Evolutionary conservation across 2,113 vertebrate species (phyloP).

Genomic region (Aix galericulata): DNA sequence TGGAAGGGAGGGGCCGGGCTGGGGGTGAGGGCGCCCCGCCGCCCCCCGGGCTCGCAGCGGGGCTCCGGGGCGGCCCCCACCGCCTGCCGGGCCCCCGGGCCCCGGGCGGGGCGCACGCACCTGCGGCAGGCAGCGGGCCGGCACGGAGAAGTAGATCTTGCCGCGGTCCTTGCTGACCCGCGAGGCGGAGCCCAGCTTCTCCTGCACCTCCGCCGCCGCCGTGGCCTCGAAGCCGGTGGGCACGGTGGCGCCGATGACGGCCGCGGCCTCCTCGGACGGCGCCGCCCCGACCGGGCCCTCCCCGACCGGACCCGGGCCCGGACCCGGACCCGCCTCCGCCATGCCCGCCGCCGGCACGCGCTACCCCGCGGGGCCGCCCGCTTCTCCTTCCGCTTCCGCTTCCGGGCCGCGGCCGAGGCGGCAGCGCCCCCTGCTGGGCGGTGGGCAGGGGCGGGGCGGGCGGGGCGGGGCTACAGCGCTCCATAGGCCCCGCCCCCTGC

Average conservation of each 20-base stretch:
- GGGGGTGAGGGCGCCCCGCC: no score
- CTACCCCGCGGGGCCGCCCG: not conserved
- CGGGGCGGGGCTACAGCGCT: no score
- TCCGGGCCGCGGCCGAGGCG: not conserved
- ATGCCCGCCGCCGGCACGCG: not conserved
- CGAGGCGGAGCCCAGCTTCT: slow-evolving; percentile 87
- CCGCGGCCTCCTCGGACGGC: slow-evolving; percentile 38
- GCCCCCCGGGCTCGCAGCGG: no score
- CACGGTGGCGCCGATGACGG: slow-evolving; percentile 91
- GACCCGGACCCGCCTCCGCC: not conserved
- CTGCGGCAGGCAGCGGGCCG: slow-evolving; percentile 83
- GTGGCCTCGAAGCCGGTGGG: slow-evolving; percentile 94
- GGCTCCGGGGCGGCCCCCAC: no score
- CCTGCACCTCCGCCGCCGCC: slow-evolving; percentile 91
- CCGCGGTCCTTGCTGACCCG: slow-evolving; percentile 91
- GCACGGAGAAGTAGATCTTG: slow-evolving; percentile 92
- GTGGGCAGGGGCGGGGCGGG: no score
- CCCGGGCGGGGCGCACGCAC: slow-evolving; percentile 60
- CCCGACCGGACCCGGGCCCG: not conserved
- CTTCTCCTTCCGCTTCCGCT: not conserved
- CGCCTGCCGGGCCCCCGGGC: no score
- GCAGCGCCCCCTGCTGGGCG: not conserved
- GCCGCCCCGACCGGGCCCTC: slow-evolving; percentile 10
- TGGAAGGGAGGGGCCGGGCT: slow-evolving; percentile 27
- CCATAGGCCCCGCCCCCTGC: not conserved